phyloP scores from a whole-genome alignment of 2,113 vertebrate species.

The Dicentrarchus labrax region DNA sequence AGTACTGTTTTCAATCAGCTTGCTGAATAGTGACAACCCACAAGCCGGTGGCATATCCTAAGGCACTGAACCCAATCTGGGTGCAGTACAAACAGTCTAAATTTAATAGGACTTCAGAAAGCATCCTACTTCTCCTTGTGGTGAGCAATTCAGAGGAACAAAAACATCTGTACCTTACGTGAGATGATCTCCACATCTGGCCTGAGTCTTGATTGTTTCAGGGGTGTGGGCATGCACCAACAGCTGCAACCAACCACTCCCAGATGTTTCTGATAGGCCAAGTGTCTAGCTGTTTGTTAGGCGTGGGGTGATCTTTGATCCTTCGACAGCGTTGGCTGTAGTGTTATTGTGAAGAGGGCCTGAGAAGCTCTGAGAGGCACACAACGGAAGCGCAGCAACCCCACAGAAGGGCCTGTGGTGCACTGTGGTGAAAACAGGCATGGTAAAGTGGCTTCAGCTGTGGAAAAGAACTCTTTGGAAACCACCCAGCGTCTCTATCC shows the following conservation, averaged over 20 bases:
- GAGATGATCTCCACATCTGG: conserved; percentile 83
- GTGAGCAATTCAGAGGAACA: conserved; percentile 58
- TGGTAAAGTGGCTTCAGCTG: conserved; percentile 78
- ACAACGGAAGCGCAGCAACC: conserved; percentile 74
- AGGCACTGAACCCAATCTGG: conserved; percentile 66
- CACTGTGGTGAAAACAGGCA: conserved; percentile 71
- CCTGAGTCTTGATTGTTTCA: conserved; percentile 68
- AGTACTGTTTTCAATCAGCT: conserved; percentile 69
- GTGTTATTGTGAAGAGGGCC: conserved; percentile 75
- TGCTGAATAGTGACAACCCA: conserved; percentile 71
- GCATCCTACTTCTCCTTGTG: conserved; percentile 62
- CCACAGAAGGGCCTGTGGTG: conserved; percentile 73
- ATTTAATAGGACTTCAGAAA: conserved; percentile 77
- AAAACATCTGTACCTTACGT: conserved; percentile 84
- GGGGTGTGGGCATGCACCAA: conserved; percentile 77
- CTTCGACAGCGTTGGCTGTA: conserved; percentile 60
- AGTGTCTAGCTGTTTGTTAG: conserved; percentile 81
- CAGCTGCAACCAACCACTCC: conserved; percentile 81
- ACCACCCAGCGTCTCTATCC: conserved; percentile 65
- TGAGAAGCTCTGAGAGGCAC: conserved; percentile 57
- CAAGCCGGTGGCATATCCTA: conserved; percentile 63
- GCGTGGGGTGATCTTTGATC: conserved; percentile 81
- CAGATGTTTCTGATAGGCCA: conserved; percentile 83
- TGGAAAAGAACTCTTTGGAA: conserved; percentile 70
- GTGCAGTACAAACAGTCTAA: conserved; percentile 76